Percentiles rank a stretch among this genome's conserved stretches.
Conservation (phyloP, 2,113 vertebrate genomes). For the Saguinus midas region DNA sequence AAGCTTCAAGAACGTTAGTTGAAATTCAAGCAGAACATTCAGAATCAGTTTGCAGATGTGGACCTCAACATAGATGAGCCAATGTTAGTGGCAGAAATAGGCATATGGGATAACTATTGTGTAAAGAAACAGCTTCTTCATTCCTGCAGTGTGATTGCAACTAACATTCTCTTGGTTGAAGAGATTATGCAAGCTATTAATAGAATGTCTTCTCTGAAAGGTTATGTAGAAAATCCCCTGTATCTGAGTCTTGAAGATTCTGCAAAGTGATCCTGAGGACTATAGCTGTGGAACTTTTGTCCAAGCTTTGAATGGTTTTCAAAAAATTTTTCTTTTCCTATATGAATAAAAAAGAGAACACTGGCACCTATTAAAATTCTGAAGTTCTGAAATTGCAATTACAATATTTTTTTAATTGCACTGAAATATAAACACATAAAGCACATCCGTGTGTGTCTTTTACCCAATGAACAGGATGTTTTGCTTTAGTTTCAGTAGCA, state of each 20-base stretch:
- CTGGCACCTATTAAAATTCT: slow-evolving; percentile 55
- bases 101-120: slow-evolving; percentile 97
- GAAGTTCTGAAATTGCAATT: slow-evolving; percentile 78
- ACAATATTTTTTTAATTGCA: slow-evolving; percentile 88
- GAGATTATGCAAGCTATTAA: slow-evolving; percentile 93
- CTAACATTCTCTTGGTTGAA: slow-evolving; percentile 97
- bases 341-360: slow-evolving; percentile 43
- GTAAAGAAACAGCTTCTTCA: slow-evolving; percentile 99
- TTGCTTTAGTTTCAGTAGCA: slow-evolving; percentile 64
- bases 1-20: slow-evolving; percentile 94
- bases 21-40: slow-evolving; percentile 93
- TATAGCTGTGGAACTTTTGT: background rate
- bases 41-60: slow-evolving; percentile 92
- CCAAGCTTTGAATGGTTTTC: slow-evolving; percentile 49
- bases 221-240: slow-evolving; percentile 79
- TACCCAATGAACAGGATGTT: slow-evolving; percentile 86
- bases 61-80: slow-evolving; percentile 96
- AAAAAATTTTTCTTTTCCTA: slow-evolving; percentile 50
- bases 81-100: slow-evolving; percentile 92
- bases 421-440: slow-evolving; percentile 79
- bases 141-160: slow-evolving; percentile 97
- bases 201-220: slow-evolving; percentile 97
- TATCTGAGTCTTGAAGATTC: background rate
- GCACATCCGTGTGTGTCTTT: slow-evolving; percentile 78
- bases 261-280: background rate